A percentile compares a stretch with the other conserved stretches of the same genome.
Conservation (phyloP, 2,888 invertebrate genomes). For the Cheilosia impressa region DNA sequence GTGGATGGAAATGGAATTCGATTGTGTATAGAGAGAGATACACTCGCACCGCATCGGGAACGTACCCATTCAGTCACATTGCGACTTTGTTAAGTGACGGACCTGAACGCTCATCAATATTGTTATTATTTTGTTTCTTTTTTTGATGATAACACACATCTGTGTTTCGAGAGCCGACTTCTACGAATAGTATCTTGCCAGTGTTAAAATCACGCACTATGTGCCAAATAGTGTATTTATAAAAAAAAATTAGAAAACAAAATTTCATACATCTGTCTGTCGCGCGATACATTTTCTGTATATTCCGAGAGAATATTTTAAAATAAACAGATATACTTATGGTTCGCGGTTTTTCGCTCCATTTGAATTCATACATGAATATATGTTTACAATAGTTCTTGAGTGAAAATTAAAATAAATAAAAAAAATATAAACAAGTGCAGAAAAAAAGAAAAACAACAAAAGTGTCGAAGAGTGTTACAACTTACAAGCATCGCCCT, state of each 20-base stretch:
- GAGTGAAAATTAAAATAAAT: slow-evolving; percentile 31
- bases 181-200: slow-evolving; percentile 18
- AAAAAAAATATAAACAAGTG: slow-evolving; percentile 22
- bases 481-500: too few relatives aligned
- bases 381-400: slow-evolving; percentile 45
- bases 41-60: slow-evolving; percentile 64
- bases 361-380: slow-evolving; percentile 9
- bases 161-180: slow-evolving; percentile 38
- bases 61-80: slow-evolving; percentile 77
- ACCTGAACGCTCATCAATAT: slow-evolving; percentile 76
- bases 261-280: slow-evolving; percentile 19
- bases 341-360: slow-evolving; percentile 43
- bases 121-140: not conserved
- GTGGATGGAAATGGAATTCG: slow-evolving; percentile 62
- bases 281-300: slow-evolving; percentile 42
- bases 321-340: slow-evolving; percentile 61
- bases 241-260: not conserved
- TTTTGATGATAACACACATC: slow-evolving; percentile 50
- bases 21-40: slow-evolving; percentile 52
- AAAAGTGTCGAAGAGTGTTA: slow-evolving; percentile 24
- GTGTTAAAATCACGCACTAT: slow-evolving; percentile 13
- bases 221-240: slow-evolving; percentile 19
- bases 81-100: slow-evolving; percentile 79
- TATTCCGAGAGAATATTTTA: slow-evolving; percentile 18
- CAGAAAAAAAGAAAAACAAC: slow-evolving; percentile 1